Percentiles rank a stretch among this genome's conserved stretches.
Conservation (phyloP, 2,113 vertebrate genomes). For the Phainopepla nitens region DNA sequence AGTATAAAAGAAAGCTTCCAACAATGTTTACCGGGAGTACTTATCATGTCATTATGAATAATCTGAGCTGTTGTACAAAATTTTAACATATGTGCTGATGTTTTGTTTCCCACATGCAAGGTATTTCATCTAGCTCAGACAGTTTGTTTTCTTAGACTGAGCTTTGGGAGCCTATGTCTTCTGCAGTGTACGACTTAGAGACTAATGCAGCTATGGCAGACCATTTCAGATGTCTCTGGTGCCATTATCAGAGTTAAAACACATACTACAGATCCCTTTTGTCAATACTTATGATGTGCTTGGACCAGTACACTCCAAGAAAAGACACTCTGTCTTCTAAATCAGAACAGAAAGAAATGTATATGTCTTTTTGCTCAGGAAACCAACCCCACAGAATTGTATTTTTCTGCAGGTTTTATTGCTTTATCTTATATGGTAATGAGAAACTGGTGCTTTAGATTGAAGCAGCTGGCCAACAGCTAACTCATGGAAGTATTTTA, state of each 20-base stretch:
- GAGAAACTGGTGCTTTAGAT: not conserved
- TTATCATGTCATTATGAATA: not conserved
- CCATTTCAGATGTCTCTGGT: not conserved
- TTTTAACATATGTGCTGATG: not conserved
- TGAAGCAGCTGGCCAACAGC: not conserved
- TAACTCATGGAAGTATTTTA: not conserved
- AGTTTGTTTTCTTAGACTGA: not conserved
- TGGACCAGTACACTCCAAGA: not conserved
- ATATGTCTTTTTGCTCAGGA: not conserved
- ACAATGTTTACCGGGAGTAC: not conserved
- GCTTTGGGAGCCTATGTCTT: not conserved
- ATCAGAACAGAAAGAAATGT: not conserved
- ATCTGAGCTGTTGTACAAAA: not conserved
- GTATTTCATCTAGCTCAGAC: not conserved
- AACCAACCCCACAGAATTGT: not conserved
- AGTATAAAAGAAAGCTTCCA: not conserved
- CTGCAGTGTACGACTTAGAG: rapidly evolving
- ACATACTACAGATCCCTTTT: not conserved
- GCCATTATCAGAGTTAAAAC: not conserved
- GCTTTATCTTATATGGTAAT: not conserved
- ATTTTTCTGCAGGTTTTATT: not conserved
- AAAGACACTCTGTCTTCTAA: not conserved
- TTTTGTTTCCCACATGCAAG: not conserved
- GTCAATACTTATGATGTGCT: not conserved
- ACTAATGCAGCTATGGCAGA: not conserved